These are phyloP conservation scores for Labroides dimidiatus DNA, from an alignment of 2,797 vertebrate species.

Conservation along the genomic window DNA sequence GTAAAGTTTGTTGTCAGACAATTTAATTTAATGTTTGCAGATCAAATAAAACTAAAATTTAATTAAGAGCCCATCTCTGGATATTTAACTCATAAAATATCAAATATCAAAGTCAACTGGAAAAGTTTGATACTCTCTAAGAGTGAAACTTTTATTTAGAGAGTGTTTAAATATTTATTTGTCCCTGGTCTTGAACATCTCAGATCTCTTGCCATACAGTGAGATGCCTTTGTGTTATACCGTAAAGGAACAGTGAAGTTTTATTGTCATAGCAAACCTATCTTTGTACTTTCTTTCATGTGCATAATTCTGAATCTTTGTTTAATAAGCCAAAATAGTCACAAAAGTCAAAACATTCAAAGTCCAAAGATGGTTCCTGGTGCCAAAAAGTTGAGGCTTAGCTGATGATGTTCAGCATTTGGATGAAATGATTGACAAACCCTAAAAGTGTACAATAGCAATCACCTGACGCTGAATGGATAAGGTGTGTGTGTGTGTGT, in stretches of 20 bases:
- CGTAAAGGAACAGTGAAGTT: conserved; percentile 41
- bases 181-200: conserved; percentile 14
- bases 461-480: conserved; percentile 45
- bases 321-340: conserved; percentile 50
- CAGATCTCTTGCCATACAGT: conserved; percentile 15
- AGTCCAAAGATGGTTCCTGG: conserved; percentile 17
- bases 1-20: background rate
- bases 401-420: conserved; percentile 18
- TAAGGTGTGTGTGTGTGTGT: conserved; percentile 40
- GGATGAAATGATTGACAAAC: conserved; percentile 36
- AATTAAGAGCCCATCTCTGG: background rate
- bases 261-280: conserved; percentile 6
- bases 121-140: background rate
- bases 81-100: background rate
- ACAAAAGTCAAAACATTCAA: conserved; percentile 22
- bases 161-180: background rate
- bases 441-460: conserved; percentile 18
- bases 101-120: background rate
- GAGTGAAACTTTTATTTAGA: background rate
- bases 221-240: conserved; percentile 41
- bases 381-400: conserved; percentile 21
- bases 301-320: conserved; percentile 38
- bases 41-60: conserved; percentile 8
- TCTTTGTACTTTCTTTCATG: conserved; percentile 17
- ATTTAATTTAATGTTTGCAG: background rate